Evolutionary conservation across 2,888 invertebrate species (phyloP), one percentile per base, ranked within the genome.

Genomic region (Mycogona germanica): DNA sequence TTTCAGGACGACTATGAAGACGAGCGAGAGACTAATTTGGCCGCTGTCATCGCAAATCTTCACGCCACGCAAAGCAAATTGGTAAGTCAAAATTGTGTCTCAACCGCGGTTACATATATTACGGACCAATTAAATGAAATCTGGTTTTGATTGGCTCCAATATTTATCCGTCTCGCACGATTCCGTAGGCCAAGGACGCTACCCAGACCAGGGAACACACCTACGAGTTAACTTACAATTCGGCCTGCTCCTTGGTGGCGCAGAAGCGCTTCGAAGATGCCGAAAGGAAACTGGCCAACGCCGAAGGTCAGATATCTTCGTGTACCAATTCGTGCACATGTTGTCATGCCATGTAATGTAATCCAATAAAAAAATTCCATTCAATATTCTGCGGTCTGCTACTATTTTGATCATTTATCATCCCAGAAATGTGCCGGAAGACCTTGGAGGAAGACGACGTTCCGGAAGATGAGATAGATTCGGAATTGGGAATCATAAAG

Each of bases 181-280:
- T 32, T 32, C n/a, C 35, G 35, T 32, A 76, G 76, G 67, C 66
- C 40, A 73, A 72, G 53, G 76, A 78, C 50, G 65, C 75, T 45
- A 75, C 79, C 12, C 69, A 71, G 14, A 66, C 79, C 29, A 70
- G 76, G 6, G 69, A 69, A 49, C 82, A 80, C 53, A 87, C 92
- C 0, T 97, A 93, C 68, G 97, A 98, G 69, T 73, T 93, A 58
- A 78, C 82, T 26, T 98, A 92, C 70, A 98, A 98, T 66, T 78
- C 81, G 35, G 91, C 93, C 4, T 93, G 93, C 64, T 76, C 79
- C 23, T 72, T 86, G 21, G 81, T 89, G 37, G 82, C 84, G 60
- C 75, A 78, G 23, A 84, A 81, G 40, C 73, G 78, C 42, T 71
- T 74, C 40, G 62, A 63, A 5, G 88, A 87, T 61, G 95, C 96